Base-by-base conservation (phyloP, 2,797 vertebrate species). In the Brachyalestes nurse region DNA sequence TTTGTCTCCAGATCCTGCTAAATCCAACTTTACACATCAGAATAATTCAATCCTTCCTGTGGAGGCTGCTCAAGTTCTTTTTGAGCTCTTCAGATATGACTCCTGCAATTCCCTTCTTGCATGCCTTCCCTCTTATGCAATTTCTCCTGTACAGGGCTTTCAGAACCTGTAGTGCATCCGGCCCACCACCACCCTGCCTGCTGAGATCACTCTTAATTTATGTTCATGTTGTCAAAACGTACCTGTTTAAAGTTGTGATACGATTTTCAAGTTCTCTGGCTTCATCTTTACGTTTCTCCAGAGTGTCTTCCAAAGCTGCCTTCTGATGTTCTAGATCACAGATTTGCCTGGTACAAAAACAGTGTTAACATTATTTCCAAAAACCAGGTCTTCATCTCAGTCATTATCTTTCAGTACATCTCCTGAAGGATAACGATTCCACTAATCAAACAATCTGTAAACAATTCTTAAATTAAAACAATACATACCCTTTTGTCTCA, bases 251-350 rank as follows among this genome's bases (percentile, higher is more conserved):
- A 6, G 73, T 34, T 10, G 51, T 3, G 17, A 89, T 57, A 70
- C 78, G 83, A 28, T 58, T 83, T 81, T 93, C 81, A 12, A 94
- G 86, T 53, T 87, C 85, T 57, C 6, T 84, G 0, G 82, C 86
- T 85, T 95, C 92, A 4, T 74, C 78, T 77, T 66, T 89, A 55
- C 93, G 77, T 28, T 84, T 88, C 3, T 71, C 78, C 74, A 91
- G 6, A 86, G 91, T 88, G 25, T 83, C 84, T 51, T 84, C 82
- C 42, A 84, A 86, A 19, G 88, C 81, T n/a, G 77, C 86, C 13
- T 81, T 89, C 87, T 93, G 88, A 70, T 90, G 65, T 78, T 92
- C 87, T 80, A 94, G 66, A 69, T 92, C 88, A 25, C 47, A 65
- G 21, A 82, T 88, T 86, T 89, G 84, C 84, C 95, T 95, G 87